Conservation (phyloP, 2,888 invertebrate genomes). For the Cantharis lateralis region DNA sequence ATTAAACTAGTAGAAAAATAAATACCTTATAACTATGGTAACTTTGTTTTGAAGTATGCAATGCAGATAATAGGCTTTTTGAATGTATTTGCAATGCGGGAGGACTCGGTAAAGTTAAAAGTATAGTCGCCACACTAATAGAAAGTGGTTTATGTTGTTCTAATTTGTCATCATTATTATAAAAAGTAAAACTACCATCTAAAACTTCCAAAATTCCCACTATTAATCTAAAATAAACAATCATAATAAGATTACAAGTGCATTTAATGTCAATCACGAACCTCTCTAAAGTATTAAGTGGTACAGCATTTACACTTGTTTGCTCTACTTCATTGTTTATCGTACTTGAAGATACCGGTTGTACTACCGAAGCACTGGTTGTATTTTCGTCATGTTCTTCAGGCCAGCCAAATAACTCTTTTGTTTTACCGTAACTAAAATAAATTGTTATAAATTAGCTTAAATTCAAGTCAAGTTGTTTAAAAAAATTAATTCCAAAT, state of each 20-base stretch:
- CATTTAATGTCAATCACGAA: constrained; percentile 37
- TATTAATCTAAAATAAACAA: constrained; percentile 59
- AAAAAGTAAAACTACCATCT: constrained; percentile 70
- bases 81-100: constrained; percentile 75
- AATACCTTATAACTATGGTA: constrained; percentile 82
- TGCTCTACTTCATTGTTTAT: constrained; percentile 52
- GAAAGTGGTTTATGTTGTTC: constrained; percentile 60
- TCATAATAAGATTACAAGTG: neutral
- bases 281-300: constrained; percentile 66
- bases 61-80: constrained; percentile 80
- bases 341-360: constrained; percentile 42
- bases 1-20: constrained; percentile 50
- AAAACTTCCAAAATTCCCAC: constrained; percentile 73
- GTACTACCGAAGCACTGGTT: constrained; percentile 41
- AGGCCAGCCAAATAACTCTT: constrained; percentile 96
- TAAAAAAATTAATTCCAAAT: too few species aligned
- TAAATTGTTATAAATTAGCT: constrained; percentile 5
- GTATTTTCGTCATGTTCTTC: constrained; percentile 85
- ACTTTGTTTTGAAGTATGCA: constrained; percentile 71
- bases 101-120: constrained; percentile 73
- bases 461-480: neutral
- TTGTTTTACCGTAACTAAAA: constrained; percentile 86
- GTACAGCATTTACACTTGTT: constrained; percentile 52
- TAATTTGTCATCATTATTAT: constrained; percentile 58
- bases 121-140: constrained; percentile 67